Base-by-base conservation (phyloP, 2,888 invertebrate species). In the Brachynemurus nebulosus region DNA sequence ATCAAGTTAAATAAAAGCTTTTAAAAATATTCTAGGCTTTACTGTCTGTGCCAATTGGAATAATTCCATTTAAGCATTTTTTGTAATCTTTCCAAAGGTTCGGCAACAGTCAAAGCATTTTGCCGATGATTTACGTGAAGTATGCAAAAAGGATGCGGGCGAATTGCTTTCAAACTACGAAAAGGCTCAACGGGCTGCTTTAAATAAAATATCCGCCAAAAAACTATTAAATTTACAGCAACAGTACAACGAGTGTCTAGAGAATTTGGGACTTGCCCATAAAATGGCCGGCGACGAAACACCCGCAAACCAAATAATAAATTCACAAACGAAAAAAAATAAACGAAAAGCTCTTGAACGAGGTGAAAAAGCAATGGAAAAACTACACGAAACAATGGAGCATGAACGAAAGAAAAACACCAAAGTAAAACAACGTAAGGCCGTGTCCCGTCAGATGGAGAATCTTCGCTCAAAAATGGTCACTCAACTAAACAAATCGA, bases 91-190 rank as follows among this genome's bases (percentile, higher is more conserved):
- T n/a, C n/a, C n/a, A n/a, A n/a, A n/a, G 76, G 76, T 75, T 25
- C 67, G 78, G 18, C 71, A 75, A 50, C 73, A 76, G 53, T 75
- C 76, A 0, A 78, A 71, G 53, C 69, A 71, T 50, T 64, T 78
- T 50, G 74, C 79, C 1, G 68, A 68, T 34, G 59, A 63, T 50
- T 57, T 74, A 46, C 61, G 76, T 1, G 66, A 72, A 45, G 68
- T 71, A 51, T 71, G 74, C 1, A 67, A 67, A 27, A 63, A 62
- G 27, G 70, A 71, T 49, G 67, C 70, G 47, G 59, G 62, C 37
- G 67, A 67, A 19, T 71, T 73, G 52, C 51, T 70, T 20, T 59
- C 63, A 21, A 64, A 66, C 48, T 58, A 72, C 20, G 68, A 74
- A 50, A 62, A 66, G 45, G 64, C 66, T 30, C 68, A 69, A 39